A percentile compares a stretch with the other conserved stretches of the same genome.
Conservation (phyloP, 2,797 vertebrate species). For the Myoxocephalus aenaeus region DNA sequence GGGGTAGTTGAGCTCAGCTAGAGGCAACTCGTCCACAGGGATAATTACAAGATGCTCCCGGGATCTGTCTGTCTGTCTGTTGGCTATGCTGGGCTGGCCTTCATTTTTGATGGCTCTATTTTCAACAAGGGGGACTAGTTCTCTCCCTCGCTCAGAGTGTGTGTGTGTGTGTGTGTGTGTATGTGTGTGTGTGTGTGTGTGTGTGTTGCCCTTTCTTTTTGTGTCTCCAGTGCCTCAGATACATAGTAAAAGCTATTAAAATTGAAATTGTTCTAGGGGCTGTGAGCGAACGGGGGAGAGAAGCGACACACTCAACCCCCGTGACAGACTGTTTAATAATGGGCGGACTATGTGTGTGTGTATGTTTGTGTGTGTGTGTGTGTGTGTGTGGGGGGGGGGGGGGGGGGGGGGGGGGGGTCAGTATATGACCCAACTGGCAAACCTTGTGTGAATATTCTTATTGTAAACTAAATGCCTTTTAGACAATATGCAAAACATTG, state of each 20-base stretch:
- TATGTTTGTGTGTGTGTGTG: slow-evolving; percentile 33
- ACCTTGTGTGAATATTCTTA: slow-evolving; percentile 49
- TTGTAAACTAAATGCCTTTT: slow-evolving; percentile 10
- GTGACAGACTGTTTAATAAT: slow-evolving; percentile 94
- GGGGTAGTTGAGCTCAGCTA: slow-evolving; percentile 94
- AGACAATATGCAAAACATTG: not conserved
- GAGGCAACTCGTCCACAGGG: slow-evolving; percentile 95
- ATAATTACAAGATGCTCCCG: slow-evolving; percentile 98
- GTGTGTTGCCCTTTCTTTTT: slow-evolving; percentile 65
- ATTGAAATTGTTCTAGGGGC: slow-evolving; percentile 99
- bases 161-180: slow-evolving; percentile 44
- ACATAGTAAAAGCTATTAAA: slow-evolving; percentile 99
- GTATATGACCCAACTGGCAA: slow-evolving; percentile 69
- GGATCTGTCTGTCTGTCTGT: slow-evolving; percentile 89
- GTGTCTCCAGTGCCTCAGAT: slow-evolving; percentile 92
- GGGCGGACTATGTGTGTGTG: slow-evolving; percentile 51
- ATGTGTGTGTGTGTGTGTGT: slow-evolving; percentile 32
- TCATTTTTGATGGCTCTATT: slow-evolving; percentile 99
- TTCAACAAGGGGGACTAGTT: slow-evolving; percentile 82
- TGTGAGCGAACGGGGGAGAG: slow-evolving; percentile 86
- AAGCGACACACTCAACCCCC: slow-evolving; percentile 87
- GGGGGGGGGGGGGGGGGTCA: slow-evolving; percentile 67
- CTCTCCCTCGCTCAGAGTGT: slow-evolving; percentile 20
- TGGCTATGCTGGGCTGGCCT: slow-evolving; percentile 81
- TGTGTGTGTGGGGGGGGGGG: slow-evolving; percentile 39